These are phyloP conservation scores for Hiodon tergisus DNA, from an alignment of 2,113 vertebrate species.

Conservation along the genomic window DNA sequence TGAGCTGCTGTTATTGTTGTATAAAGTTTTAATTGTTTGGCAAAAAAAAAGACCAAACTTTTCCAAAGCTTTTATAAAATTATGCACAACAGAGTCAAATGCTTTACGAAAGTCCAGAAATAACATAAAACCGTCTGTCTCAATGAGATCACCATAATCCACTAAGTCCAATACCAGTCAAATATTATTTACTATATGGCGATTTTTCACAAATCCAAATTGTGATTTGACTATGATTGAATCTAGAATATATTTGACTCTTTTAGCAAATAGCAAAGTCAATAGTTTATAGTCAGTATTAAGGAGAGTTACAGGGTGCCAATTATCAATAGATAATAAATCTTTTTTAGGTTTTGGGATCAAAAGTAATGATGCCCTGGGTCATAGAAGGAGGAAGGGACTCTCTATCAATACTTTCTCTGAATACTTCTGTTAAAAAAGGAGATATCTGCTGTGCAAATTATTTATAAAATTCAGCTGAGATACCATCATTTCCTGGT, in stretches of 20 bases:
- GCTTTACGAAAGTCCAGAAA: background rate
- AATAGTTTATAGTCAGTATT: slow-evolving; percentile 21
- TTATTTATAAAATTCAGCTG: slow-evolving; percentile 12
- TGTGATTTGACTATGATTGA: background rate
- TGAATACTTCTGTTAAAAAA: background rate
- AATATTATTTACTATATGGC: background rate
- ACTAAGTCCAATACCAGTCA: background rate
- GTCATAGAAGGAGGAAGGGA: background rate
- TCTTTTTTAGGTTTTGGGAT: slow-evolving; percentile 26
- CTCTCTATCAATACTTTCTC: slow-evolving; percentile 8
- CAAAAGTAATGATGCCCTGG: slow-evolving; percentile 6
- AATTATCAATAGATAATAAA: slow-evolving; percentile 7
- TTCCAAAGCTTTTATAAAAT: background rate
- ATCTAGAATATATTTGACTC: background rate
- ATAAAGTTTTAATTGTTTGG: slow-evolving; percentile 18
- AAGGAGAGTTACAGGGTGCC: slow-evolving; percentile 9
- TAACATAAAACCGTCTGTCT: background rate
- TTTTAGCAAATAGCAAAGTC: slow-evolving; percentile 3
- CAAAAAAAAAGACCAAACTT: slow-evolving; percentile 14
- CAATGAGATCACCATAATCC: background rate
- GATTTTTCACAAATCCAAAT: background rate
- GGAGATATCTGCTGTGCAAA: slow-evolving; percentile 4
- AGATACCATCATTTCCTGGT: slow-evolving; percentile 11
- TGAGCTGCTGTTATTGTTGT: slow-evolving; percentile 2
- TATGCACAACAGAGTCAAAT: background rate